Percentiles rank a stretch among this genome's conserved stretches.
These are phyloP conservation scores for Serripes groenlandicus DNA, from an alignment of 2,888 invertebrate genomes.

Conservation along the genomic window DNA sequence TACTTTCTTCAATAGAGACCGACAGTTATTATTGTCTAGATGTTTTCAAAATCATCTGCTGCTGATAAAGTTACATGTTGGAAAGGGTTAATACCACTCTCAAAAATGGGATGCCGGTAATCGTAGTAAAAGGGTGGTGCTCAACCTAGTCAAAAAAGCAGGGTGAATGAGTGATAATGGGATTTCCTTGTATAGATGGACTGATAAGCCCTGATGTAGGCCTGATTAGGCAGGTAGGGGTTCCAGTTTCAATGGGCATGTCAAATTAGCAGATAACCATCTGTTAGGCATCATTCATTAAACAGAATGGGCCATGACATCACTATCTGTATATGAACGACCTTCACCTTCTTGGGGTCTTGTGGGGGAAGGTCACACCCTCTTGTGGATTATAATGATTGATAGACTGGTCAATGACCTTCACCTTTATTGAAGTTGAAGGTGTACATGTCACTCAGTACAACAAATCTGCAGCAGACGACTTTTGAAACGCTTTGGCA, in stretches of 20 bases:
- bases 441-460: too few species aligned
- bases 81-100: too few species aligned
- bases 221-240: constrained; percentile 54
- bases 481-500: too few species aligned
- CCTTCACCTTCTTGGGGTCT: constrained; percentile 1
- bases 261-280: constrained; percentile 57
- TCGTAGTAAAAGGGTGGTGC: not conserved
- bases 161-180: constrained; percentile 44
- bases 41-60: too few species aligned
- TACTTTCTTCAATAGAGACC: too few species aligned
- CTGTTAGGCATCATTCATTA: constrained; percentile 37
- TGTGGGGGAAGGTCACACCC: not conserved
- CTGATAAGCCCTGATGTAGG: constrained; percentile 40
- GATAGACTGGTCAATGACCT: too few species aligned
- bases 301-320: constrained; percentile 38
- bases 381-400: too few species aligned
- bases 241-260: constrained; percentile 52
- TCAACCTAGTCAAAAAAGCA: not conserved
- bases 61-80: too few species aligned
- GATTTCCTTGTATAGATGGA: constrained; percentile 58
- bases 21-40: too few species aligned
- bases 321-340: constrained; percentile 5
- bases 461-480: too few species aligned
- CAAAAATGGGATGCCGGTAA: too few species aligned
- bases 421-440: too few species aligned